phyloP scores from a whole-genome alignment of 1,140 invertebrate species.

The Atopsyche davidsoni region DNA sequence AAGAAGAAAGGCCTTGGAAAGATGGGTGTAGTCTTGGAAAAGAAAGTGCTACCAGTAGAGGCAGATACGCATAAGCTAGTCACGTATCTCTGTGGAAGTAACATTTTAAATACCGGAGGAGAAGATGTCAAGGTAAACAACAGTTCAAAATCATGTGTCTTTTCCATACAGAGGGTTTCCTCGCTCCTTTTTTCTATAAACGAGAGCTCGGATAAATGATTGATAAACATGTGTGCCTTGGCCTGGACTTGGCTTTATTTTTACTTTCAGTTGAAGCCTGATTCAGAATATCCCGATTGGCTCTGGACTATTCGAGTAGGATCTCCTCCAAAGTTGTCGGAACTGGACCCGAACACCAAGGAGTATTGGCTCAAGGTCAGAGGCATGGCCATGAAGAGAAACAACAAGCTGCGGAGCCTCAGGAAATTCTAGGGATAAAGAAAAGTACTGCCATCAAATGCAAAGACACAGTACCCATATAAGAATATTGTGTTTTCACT shows the following conservation, averaged over 20 bases:
- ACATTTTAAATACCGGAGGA: constrained; percentile 69
- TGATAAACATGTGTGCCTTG: too few relatives aligned
- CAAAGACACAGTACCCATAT: too few relatives aligned
- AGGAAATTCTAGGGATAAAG: constrained; percentile 47
- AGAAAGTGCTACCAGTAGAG: constrained; percentile 75
- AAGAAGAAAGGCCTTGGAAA: constrained; percentile 56
- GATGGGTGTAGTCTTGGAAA: constrained; percentile 54
- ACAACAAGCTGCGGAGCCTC: constrained; percentile 54
- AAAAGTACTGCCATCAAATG: too few relatives aligned
- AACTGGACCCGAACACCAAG: constrained; percentile 73
- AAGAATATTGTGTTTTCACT: too few relatives aligned
- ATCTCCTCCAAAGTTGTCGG: constrained; percentile 55
- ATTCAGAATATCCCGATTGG: constrained; percentile 92
- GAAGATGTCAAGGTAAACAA: constrained; percentile 74
- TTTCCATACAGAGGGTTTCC: too few relatives aligned
- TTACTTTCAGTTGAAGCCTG: constrained; percentile 59
- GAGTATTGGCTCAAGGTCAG: constrained; percentile 72
- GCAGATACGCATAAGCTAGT: constrained; percentile 75
- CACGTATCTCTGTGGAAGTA: constrained; percentile 79
- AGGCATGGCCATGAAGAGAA: constrained; percentile 53
- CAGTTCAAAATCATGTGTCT: too few relatives aligned
- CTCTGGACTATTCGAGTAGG: constrained; percentile 70
- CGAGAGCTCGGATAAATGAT: too few relatives aligned
- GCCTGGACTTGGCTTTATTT: too few relatives aligned
- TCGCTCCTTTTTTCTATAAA: too few relatives aligned